These are phyloP conservation scores for Xyrauchen texanus DNA, from an alignment of 2,113 vertebrate species.

Conservation along the genomic window DNA sequence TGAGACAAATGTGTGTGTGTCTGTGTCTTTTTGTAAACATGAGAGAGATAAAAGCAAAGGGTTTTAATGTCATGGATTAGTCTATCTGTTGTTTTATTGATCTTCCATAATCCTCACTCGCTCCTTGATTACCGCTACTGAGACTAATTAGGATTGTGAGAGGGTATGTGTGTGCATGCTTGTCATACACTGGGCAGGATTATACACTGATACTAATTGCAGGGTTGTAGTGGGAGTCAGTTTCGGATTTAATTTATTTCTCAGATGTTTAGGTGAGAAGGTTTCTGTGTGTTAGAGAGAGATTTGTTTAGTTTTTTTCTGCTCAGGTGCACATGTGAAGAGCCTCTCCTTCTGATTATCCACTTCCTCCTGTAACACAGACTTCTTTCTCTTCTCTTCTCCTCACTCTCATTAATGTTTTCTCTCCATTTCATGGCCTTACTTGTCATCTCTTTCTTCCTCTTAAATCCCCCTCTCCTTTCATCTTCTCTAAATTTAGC, in stretches of 20 bases:
- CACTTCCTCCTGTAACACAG: conserved; percentile 72
- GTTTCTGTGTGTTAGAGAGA: not conserved
- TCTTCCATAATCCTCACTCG: not conserved
- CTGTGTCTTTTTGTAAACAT: too few species aligned
- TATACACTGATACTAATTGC: not conserved
- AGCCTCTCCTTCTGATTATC: conserved; percentile 69
- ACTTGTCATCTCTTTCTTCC: not conserved
- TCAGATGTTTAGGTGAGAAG: not conserved
- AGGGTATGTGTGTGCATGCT: not conserved
- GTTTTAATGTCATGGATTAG: too few species aligned
- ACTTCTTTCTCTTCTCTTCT: conserved; percentile 10
- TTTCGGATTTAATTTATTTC: not conserved
- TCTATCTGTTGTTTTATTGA: conserved; percentile 12
- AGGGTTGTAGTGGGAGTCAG: not conserved
- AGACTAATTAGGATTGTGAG: not conserved
- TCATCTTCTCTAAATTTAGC: not conserved
- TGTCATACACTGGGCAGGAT: not conserved
- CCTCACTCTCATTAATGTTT: conserved; percentile 28
- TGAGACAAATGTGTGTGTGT: too few species aligned
- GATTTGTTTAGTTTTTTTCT: conserved; percentile 64
- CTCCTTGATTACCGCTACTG: conserved; percentile 14
- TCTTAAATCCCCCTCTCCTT: conserved; percentile 21
- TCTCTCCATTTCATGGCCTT: conserved; percentile 15
- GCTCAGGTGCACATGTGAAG: conserved; percentile 70
- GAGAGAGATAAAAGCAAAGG: too few species aligned